Conservation (phyloP, 1,140 invertebrate species). For the Diprion similis region DNA sequence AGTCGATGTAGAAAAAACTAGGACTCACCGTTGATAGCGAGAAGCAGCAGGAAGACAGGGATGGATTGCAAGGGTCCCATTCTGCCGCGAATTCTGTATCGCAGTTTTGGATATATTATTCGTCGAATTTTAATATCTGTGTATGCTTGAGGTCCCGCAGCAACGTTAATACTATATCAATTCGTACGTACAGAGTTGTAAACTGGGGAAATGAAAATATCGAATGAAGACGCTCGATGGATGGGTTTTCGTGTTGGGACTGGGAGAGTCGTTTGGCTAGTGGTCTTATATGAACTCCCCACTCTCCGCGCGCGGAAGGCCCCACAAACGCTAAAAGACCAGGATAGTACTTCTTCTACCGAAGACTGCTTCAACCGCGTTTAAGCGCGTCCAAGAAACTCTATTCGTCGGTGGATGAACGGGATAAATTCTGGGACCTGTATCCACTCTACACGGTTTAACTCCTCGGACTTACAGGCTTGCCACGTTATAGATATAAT, state of each 20-base stretch:
- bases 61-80: conserved; percentile 47
- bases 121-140: no score
- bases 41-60: conserved; percentile 48
- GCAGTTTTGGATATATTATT: no score
- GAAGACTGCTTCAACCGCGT: background rate
- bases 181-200: conserved; percentile 16
- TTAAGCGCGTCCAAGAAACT: no score
- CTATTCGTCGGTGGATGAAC: no score
- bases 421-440: no score
- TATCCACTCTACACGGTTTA: no score
- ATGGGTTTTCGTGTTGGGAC: conserved; percentile 61
- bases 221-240: conserved; percentile 55
- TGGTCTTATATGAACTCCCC: conserved; percentile 61
- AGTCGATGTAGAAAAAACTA: background rate
- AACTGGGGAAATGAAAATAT: conserved; percentile 24
- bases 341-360: background rate
- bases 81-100: conserved; percentile 25
- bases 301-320: conserved; percentile 43
- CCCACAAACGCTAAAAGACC: background rate
- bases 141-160: no score
- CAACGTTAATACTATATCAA: background rate
- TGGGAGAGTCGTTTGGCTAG: conserved; percentile 59
- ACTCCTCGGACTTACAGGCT: no score
- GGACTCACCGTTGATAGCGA: conserved; percentile 52
- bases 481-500: no score